Conservation (phyloP, 1,140 invertebrate species). For the Drosophila athabasca region DNA sequence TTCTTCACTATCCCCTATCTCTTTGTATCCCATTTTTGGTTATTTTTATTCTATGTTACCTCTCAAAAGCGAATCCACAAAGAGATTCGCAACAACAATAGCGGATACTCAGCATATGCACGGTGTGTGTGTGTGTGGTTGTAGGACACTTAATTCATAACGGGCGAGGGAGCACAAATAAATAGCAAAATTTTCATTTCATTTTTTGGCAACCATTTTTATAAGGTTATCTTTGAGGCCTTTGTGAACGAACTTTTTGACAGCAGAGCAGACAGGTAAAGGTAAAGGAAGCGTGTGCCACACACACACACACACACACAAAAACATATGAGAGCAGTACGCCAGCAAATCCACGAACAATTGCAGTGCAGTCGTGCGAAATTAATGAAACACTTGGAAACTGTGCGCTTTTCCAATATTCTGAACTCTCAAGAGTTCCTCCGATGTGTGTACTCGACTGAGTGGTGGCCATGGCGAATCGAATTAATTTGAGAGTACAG, state of each 20-base stretch:
- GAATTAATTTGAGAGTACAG: conserved; percentile 28
- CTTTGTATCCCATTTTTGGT: conserved; percentile 25
- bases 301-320: not conserved
- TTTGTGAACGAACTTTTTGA: conserved; percentile 39
- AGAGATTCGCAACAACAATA: conserved; percentile 36
- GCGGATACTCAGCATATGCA: not conserved
- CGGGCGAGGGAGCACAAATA: conserved; percentile 55
- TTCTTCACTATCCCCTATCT: conserved; percentile 7
- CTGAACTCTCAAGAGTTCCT: conserved; percentile 41
- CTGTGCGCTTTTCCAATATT: conserved; percentile 69
- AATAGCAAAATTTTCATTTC: conserved; percentile 42
- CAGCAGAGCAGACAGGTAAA: conserved; percentile 51
- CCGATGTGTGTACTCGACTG: conserved; percentile 19
- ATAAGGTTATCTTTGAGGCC: conserved; percentile 34
- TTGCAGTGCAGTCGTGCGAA: conserved; percentile 54
- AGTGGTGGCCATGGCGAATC: conserved; percentile 5
- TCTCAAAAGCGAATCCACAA: conserved; percentile 18
- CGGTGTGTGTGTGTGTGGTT: not conserved
- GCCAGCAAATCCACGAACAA: conserved; percentile 10
- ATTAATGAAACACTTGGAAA: conserved; percentile 60
- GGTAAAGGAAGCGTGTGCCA: conserved; percentile 42
- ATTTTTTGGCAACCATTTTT: conserved; percentile 48
- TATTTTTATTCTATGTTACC: not conserved
- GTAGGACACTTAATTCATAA: conserved; percentile 52
- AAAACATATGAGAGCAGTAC: no score